Percentiles rank a stretch among this genome's conserved stretches.
phyloP scores from a whole-genome alignment of 2,888 invertebrate genomes.

The Microctonus hyperodae region DNA sequence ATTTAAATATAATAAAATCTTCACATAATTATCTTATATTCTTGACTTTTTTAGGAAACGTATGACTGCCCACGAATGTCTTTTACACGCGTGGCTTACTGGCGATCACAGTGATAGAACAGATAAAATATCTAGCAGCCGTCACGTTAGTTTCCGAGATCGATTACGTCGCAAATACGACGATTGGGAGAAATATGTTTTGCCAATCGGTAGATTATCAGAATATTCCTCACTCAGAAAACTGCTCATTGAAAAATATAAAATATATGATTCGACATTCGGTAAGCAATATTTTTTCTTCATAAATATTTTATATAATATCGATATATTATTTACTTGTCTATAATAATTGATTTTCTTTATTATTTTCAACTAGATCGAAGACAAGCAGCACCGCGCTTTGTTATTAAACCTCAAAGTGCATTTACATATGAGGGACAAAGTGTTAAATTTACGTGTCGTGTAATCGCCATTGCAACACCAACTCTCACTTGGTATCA shows the following conservation, averaged over 20 bases:
- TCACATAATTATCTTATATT: neutral
- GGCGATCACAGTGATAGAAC: constrained; percentile 83
- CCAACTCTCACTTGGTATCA: constrained; percentile 96
- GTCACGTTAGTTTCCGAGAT: constrained; percentile 88
- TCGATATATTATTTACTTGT: neutral
- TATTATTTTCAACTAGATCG: constrained; percentile 73
- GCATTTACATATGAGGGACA: constrained; percentile 98
- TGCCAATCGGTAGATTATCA: constrained; percentile 95
- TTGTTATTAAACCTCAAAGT: constrained; percentile 95
- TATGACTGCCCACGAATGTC: constrained; percentile 97
- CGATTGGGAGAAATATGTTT: constrained; percentile 81
- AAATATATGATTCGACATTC: constrained; percentile 94
- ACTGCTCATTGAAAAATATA: constrained; percentile 93
- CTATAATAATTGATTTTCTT: neutral
- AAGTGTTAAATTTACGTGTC: constrained; percentile 96
- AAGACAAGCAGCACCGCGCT: constrained; percentile 96
- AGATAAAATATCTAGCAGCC: constrained; percentile 80
- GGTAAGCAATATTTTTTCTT: constrained; percentile 67
- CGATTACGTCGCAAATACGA: constrained; percentile 84
- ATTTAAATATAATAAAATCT: neutral
- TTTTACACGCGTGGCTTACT: constrained; percentile 94
- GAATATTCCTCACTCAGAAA: constrained; percentile 97
- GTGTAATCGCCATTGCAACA: constrained; percentile 92
- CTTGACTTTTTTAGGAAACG: constrained; percentile 69
- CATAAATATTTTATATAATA: neutral